These are phyloP conservation scores for Megalonaias nervosa DNA, from an alignment of 1,140 invertebrate species.

Conservation along the genomic window DNA sequence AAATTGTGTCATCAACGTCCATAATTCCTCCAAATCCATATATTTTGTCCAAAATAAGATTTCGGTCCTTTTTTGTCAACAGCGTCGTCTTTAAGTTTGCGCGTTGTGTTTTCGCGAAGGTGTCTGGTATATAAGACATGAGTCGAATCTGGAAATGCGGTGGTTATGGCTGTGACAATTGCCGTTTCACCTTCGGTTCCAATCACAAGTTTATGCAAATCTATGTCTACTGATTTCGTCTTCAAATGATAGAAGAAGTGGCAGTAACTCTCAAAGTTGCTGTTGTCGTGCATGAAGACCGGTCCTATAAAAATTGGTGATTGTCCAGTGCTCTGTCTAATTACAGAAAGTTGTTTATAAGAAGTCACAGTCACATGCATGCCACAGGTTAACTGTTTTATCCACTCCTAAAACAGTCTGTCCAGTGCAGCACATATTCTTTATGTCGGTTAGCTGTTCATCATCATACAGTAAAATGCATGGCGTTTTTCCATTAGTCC, in stretches of 20 bases:
- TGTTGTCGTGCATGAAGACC: too few relatives aligned
- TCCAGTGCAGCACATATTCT: too few relatives aligned
- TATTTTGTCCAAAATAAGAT: too few relatives aligned
- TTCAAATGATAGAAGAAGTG: slow-evolving; percentile 23
- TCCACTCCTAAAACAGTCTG: slow-evolving; percentile 38
- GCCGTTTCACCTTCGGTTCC: slow-evolving; percentile 32
- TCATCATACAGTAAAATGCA: too few relatives aligned
- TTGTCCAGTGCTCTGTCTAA: slow-evolving; percentile 19
- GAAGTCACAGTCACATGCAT: slow-evolving; percentile 30
- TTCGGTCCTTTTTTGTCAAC: too few relatives aligned
- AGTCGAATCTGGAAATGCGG: slow-evolving; percentile 12
- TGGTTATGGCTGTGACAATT: slow-evolving; percentile 19
- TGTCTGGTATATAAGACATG: slow-evolving; percentile 19
- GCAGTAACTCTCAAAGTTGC: slow-evolving; percentile 28
- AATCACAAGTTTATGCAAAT: slow-evolving; percentile 11
- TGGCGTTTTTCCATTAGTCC: too few relatives aligned
- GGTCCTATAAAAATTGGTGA: too few relatives aligned
- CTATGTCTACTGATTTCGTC: slow-evolving; percentile 4
- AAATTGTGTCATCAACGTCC: too few relatives aligned
- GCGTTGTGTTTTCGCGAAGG: slow-evolving; percentile 6
- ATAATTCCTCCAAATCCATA: too few relatives aligned
- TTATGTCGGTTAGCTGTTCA: too few relatives aligned
- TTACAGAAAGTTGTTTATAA: too few relatives aligned
- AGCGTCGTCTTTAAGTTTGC: slow-evolving; percentile 7
- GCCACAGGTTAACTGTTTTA: slow-evolving; percentile 41